phyloP scores from a whole-genome alignment of 2,888 invertebrate species.

The Parelbella ahira region DNA sequence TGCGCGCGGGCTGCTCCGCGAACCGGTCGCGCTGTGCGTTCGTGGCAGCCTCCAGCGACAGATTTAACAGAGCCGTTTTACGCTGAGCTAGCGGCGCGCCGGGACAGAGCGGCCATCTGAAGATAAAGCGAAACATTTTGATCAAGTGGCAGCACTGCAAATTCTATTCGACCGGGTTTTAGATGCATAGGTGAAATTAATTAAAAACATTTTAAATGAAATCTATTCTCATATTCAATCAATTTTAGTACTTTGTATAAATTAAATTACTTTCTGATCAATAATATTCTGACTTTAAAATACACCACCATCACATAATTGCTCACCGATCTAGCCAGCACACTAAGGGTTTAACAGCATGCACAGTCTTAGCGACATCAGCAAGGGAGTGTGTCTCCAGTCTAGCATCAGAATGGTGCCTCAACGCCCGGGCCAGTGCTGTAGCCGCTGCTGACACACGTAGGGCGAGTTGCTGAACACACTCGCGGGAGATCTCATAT shows the following conservation, averaged over 20 bases:
- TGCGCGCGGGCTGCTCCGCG: constrained; percentile 91
- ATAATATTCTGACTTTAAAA: too few species aligned
- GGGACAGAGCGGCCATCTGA: constrained; percentile 37
- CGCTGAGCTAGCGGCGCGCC: constrained; percentile 47
- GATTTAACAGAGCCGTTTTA: constrained; percentile 84
- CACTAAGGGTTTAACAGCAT: constrained; percentile 91
- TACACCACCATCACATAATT: too few species aligned
- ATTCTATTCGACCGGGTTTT: too few species aligned
- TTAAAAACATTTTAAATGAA: too few species aligned
- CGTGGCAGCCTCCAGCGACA: constrained; percentile 93
- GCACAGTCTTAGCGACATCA: constrained; percentile 91
- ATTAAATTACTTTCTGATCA: too few species aligned
- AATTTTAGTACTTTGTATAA: too few species aligned
- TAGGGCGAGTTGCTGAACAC: constrained; percentile 92
- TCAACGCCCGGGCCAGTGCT: constrained; percentile 85
- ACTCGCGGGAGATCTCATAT: constrained; percentile 94
- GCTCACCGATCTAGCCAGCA: constrained; percentile 92
- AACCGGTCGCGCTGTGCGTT: constrained; percentile 95
- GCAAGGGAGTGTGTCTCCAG: constrained; percentile 90
- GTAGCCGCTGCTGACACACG: constrained; percentile 89
- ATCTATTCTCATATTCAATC: too few species aligned
- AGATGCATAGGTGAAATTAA: too few species aligned
- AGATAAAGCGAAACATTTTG: too few species aligned
- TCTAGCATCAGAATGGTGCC: constrained; percentile 84
- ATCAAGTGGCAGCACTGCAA: too few species aligned